These are phyloP conservation scores for Choloepus didactylus DNA, from an alignment of 2,797 vertebrate genomes.

Conservation along the genomic window DNA sequence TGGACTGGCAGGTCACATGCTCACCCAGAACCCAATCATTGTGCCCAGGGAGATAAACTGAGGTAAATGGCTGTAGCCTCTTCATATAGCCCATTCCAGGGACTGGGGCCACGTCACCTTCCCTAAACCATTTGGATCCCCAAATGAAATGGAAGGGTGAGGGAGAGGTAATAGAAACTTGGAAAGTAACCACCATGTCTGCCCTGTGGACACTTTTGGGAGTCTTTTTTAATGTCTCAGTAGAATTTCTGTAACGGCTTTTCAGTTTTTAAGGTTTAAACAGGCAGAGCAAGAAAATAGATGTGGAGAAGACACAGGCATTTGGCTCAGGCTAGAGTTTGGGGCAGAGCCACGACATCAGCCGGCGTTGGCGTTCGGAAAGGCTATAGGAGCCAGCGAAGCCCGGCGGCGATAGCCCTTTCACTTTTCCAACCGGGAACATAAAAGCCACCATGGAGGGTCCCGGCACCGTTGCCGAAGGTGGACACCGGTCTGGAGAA, in stretches of 20 bases:
- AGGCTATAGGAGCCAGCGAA: neutral
- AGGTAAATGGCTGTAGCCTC: neutral
- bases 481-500: neutral
- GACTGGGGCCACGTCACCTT: neutral
- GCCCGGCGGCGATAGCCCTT: neutral
- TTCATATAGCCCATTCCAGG: neutral
- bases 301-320: neutral
- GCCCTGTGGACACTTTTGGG: neutral
- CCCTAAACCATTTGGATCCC: neutral
- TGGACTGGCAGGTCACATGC: neutral
- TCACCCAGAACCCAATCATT: neutral
- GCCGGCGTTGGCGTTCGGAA: neutral
- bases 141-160: neutral
- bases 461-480: fast-evolving
- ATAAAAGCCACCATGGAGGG: neutral
- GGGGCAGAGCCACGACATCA: neutral
- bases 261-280: neutral
- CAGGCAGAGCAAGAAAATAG: neutral
- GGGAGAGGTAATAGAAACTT: neutral
- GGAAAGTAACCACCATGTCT: neutral
- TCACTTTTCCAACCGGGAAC: neutral
- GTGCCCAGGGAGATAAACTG: neutral
- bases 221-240: too few relatives aligned
- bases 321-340: neutral
- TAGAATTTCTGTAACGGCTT: neutral